Conservation (phyloP, 2,113 vertebrate species). For the Phaethornis superciliosus region DNA sequence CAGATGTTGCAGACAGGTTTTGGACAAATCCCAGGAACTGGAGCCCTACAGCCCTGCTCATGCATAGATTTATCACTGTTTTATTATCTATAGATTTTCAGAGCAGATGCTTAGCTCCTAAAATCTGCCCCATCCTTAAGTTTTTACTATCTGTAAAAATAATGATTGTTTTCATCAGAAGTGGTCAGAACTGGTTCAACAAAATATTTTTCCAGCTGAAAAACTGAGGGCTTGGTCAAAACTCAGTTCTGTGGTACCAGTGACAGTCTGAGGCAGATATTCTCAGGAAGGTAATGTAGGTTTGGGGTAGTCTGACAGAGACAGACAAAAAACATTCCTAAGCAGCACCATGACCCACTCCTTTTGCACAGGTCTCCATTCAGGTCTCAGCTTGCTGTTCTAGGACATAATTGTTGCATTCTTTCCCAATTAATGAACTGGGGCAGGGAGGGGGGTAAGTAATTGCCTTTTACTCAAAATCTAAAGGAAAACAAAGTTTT, state of each 20-base stretch:
- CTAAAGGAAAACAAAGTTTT: not conserved
- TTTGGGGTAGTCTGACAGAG: not conserved
- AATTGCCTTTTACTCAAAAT: not conserved
- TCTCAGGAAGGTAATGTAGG: not conserved
- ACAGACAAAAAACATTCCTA: not conserved
- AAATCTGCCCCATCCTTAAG: not conserved
- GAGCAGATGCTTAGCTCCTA: not conserved
- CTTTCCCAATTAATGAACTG: not conserved
- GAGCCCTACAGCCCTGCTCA: not conserved
- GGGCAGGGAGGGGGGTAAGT: too few relatives aligned
- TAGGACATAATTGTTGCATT: not conserved
- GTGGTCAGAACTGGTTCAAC: not conserved
- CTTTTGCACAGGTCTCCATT: fast-evolving
- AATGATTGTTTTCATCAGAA: not conserved
- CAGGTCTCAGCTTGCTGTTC: not conserved
- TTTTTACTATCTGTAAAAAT: not conserved
- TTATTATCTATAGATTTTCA: not conserved
- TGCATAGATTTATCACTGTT: not conserved
- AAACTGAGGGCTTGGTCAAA: not conserved
- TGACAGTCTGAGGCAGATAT: not conserved
- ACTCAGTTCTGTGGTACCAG: not conserved
- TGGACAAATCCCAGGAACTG: fast-evolving
- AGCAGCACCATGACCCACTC: not conserved
- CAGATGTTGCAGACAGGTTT: not conserved
- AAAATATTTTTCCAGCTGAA: not conserved